Conservation (phyloP, 2,888 invertebrate genomes). For the Acleris laterana region DNA sequence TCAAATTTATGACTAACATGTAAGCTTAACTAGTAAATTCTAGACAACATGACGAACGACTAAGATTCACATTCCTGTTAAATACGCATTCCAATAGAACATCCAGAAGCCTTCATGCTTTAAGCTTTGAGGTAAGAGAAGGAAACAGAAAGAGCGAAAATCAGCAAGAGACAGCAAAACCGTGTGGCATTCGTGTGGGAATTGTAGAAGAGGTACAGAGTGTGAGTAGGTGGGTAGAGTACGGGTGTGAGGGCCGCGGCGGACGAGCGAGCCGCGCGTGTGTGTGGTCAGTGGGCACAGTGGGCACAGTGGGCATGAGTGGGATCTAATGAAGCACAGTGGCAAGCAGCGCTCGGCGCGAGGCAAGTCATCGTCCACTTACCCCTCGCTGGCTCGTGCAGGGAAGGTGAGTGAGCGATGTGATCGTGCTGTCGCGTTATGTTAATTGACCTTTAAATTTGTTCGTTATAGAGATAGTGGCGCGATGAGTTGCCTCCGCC, state of each 20-base stretch:
- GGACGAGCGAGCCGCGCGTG: constrained; percentile 32
- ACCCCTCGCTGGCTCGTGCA: background rate
- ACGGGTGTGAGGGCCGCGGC: constrained; percentile 37
- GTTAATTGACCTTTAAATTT: background rate
- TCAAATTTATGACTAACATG: constrained; percentile 61
- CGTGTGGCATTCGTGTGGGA: constrained; percentile 44
- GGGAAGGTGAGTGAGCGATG: constrained; percentile 14
- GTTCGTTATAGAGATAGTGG: background rate
- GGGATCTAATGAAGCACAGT: constrained; percentile 48
- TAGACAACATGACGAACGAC: constrained; percentile 39
- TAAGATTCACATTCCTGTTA: constrained; percentile 19
- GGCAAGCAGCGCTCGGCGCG: constrained; percentile 53
- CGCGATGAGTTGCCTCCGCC: constrained; percentile 58
- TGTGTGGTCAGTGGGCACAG: constrained; percentile 48
- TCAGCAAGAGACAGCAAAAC: constrained; percentile 43
- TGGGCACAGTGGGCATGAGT: constrained; percentile 43
- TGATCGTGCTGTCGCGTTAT: background rate
- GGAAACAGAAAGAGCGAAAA: constrained; percentile 37
- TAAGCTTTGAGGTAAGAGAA: constrained; percentile 36
- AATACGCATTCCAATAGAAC: constrained; percentile 26
- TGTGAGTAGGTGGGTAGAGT: constrained; percentile 45
- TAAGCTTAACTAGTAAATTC: constrained; percentile 45
- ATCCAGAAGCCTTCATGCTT: constrained; percentile 40
- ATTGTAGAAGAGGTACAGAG: constrained; percentile 42
- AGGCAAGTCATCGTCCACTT: constrained; percentile 44